These are phyloP conservation scores for Tangara arthus DNA, from an alignment of 2,797 vertebrate species.

Conservation along the genomic window DNA sequence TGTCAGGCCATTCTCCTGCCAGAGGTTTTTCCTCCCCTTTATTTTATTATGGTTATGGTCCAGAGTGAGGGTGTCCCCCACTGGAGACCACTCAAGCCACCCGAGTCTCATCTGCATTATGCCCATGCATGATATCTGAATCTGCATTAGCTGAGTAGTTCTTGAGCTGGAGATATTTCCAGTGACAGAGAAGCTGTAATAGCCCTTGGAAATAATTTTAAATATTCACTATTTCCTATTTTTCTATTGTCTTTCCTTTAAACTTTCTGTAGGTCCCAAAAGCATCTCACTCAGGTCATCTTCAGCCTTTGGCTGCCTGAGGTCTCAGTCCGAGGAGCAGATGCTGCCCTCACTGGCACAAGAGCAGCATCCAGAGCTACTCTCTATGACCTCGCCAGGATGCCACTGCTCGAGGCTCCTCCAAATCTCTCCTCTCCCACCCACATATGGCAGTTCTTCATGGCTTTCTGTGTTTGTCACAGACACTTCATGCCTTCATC, in stretches of 20 bases:
- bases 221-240: background rate
- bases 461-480: background rate
- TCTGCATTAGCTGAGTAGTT: background rate
- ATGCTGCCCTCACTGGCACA: background rate
- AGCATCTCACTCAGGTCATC: rapidly evolving
- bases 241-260: background rate
- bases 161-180: background rate
- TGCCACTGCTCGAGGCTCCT: background rate
- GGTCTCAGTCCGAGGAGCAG: too few relatives aligned
- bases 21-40: background rate
- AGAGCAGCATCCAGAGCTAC: background rate
- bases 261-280: background rate
- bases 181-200: background rate
- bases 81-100: background rate
- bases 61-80: background rate
- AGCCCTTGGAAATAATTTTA: background rate
- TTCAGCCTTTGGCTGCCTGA: too few relatives aligned
- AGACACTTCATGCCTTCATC: background rate
- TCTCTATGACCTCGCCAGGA: background rate
- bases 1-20: background rate
- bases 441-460: rapidly evolving
- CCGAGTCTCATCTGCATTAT: rapidly evolving
- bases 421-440: background rate
- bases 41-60: background rate
- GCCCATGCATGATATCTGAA: background rate